These are phyloP conservation scores for Enteromius unitaeniatus DNA, from an alignment of 2,797 vertebrate species.

Conservation along the genomic window DNA sequence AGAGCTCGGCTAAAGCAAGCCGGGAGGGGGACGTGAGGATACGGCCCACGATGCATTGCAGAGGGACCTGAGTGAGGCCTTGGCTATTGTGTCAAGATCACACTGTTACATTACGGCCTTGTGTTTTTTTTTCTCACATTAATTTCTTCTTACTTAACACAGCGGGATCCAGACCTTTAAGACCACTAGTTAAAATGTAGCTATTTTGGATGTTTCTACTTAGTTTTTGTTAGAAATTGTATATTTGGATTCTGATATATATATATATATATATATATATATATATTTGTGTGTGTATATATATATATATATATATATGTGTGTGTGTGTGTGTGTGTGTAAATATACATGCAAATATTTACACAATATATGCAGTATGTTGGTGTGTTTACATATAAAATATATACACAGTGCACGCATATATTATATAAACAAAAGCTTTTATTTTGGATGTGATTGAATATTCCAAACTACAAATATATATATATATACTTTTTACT, in stretches of 20 bases:
- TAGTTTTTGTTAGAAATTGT: neutral
- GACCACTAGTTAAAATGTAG: neutral
- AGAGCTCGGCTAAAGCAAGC: conserved; percentile 55
- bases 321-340: too few relatives aligned
- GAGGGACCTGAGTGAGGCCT: conserved; percentile 40
- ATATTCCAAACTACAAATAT: neutral
- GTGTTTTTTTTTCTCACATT: neutral
- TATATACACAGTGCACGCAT: too few relatives aligned
- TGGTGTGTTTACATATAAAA: too few relatives aligned
- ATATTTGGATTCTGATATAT: neutral
- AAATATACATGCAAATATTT: too few relatives aligned
- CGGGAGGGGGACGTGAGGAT: conserved; percentile 41
- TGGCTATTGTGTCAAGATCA: conserved; percentile 46
- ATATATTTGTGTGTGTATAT: too few relatives aligned
- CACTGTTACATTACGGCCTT: conserved; percentile 8
- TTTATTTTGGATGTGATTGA: neutral
- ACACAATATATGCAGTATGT: too few relatives aligned
- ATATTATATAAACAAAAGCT: too few relatives aligned
- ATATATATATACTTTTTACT: too few relatives aligned
- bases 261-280: too few relatives aligned
- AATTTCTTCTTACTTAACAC: neutral
- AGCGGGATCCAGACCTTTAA: neutral
- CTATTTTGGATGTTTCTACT: neutral
- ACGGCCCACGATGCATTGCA: conserved; percentile 44
- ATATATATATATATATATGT: too few relatives aligned